phyloP scores from a whole-genome alignment of 2,888 invertebrate species.

The Nipponacmea schrenckii region DNA sequence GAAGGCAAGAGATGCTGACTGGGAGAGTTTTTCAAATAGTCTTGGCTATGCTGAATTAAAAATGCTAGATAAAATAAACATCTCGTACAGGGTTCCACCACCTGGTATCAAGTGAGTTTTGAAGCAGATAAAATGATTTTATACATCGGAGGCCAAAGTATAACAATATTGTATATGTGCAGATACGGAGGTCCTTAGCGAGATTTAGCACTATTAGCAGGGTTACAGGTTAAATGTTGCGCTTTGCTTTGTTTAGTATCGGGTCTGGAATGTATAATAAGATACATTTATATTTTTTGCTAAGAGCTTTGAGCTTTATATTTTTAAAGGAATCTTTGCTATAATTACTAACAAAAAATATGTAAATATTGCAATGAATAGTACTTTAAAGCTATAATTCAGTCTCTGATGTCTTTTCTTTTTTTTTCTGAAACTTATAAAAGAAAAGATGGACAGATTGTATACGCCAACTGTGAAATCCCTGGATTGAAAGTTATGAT shows the following conservation, averaged over 20 bases:
- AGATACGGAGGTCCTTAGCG: no score
- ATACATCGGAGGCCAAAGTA: no score
- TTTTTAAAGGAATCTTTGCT: no score
- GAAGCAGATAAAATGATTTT: neutral
- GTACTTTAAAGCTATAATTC: neutral
- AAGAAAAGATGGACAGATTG: neutral
- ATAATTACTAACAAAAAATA: no score
- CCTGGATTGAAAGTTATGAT: neutral
- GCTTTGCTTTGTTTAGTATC: no score
- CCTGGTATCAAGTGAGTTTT: slow-evolving; percentile 51
- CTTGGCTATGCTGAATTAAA: slow-evolving; percentile 47
- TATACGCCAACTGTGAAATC: neutral
- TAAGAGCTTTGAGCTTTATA: no score
- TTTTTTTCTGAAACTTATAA: neutral
- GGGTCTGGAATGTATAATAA: no score
- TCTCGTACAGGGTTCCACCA: slow-evolving; percentile 48
- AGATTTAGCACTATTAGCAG: no score
- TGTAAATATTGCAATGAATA: no score
- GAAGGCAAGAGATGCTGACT: slow-evolving; percentile 35
- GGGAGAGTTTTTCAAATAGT: slow-evolving; percentile 45
- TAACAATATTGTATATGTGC: no score
- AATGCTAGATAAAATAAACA: slow-evolving; percentile 40
- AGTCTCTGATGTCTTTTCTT: neutral
- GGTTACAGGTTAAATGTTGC: no score
- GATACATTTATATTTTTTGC: no score